Evolutionary conservation across 2,888 invertebrate species (phyloP), one percentile per base, ranked within the genome.

Genomic region (Synergus laeviventris): DNA sequence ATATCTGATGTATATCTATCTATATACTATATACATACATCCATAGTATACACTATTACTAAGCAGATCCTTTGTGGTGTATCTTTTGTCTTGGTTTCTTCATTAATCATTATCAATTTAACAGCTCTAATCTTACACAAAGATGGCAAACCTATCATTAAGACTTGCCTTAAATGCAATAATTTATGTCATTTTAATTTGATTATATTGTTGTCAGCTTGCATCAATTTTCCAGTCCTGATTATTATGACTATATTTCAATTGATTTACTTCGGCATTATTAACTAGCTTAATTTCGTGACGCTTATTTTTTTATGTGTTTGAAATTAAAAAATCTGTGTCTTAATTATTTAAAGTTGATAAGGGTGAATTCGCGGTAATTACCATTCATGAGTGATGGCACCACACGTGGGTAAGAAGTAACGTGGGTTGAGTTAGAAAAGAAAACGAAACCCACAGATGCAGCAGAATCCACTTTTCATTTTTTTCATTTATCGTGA

Each of bases 341-440:
- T 56, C 56, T 59, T 39, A 12, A 42, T 64, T 21, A 64, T 64
- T 64, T 8, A 42, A 42, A 42, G 1, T 39, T 21, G 8, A 39
- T 7, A 8, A 42, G 42, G 38, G 42, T 64, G 70, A 42, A 77
- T 70, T 78, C 9, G 61, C 31, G 38, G 78, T 76, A 83, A 85
- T 83, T 82, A 84, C 79, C 79, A 84, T 84, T 83, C 78, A n/a
- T n/a, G n/a, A 82, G 83, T 81, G 77, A 81, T 73, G 73, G 82
- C 45, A 75, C 18, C 14, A 80, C 81, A 87, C 85, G 86, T 88
- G 84, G 86, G 86, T 84, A 81, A 75, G 77, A 70, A 73, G 5
- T 21, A 1, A 83, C 84, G 87, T 87, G 84, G 86, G 86, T 77
- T 79, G 87, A 74, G 24, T 66, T 39, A 39, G 21, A 59, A 42